Base-by-base conservation (phyloP, 2,113 vertebrate genomes). In the Gasterosteus aculeatus region DNA sequence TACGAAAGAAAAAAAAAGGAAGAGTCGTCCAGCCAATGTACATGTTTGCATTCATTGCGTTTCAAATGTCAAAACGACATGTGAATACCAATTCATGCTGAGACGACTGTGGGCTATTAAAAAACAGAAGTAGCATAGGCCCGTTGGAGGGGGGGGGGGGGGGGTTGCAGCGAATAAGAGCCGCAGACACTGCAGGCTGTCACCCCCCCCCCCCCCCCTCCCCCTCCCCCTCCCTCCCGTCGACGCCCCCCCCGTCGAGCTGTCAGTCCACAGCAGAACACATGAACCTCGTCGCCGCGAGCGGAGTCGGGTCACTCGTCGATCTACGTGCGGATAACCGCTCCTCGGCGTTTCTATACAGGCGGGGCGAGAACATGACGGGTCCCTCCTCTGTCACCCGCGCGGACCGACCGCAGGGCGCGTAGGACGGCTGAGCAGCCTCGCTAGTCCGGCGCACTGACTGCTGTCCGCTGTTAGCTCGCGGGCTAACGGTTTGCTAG, bases 211-310 rank as follows among this genome's bases (percentile, higher is more conserved):
- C 62, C 88, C 54, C 15, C 14, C 54, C 90, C 89, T 5, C 7
- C 35, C 35, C 35, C 35, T 38, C 35, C 35, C 35, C 6, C 7
- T 6, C 6, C 83, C 83, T 84, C 88, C 22, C 22, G 22, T 26
- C 22, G 22, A 26, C 22, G 22, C 89, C 53, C 31, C 29, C 89
- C 78, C 88, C 62, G 79, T 44, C 73, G 76, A 89, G 87, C 91
- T 93, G 92, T 91, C 91, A 92, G 63, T 80, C 84, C 85, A 88
- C 91, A 88, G 89, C 73, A 64, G 85, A 82, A 67, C 87, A 80
- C 84, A 89, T 83, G 88, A 88, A 46, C 85, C 69, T 68, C 78
- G 35, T 5, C 38, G 74, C 85, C n/a, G 81, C 87, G 71, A 62
- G 33, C 41, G 68, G 82, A 87, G 73, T 33, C 61, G 54, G 22